Evolutionary conservation across 2,113 vertebrate genomes (phyloP), one percentile per base, ranked within the genome.

Genomic region (Hemiprocne comata): DNA sequence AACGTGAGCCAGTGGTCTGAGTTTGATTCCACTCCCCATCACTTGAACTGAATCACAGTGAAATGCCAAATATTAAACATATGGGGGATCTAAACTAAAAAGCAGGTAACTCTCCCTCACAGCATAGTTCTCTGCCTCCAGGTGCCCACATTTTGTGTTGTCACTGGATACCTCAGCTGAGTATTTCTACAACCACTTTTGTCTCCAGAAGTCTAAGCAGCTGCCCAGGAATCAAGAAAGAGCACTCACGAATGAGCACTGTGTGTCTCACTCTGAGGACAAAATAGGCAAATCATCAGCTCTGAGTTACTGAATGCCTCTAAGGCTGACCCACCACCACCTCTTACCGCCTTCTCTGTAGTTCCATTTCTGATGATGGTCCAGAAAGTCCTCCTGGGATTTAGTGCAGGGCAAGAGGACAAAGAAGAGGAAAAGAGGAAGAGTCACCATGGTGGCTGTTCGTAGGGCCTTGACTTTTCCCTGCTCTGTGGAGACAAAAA

Each of bases 341-440:
- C 8, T 91, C 97, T 93, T 97, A 98, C 98, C 96, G 15, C 97
- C 98, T 74, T 98, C 98, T 95, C 97, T 97, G 91, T 98, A 98
- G 94, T 98, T 95, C 97, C 98, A 98, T 65, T 94, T 93, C 76
- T 95, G 93, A 79, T 88, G 42, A n/a, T 91, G 84, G 72, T 96
- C 86, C 65, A 86, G 73, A 46, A 96, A 75, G 11, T 97, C 94
- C 29, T 93, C 91, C 72, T 93, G 92, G 29, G 89, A 85, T 87
- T 85, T 82, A 81, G 87, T 85, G 60, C 80, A 90, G 73, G 89
- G 90, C 54, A 95, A 75, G 72, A 96, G 69, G 53, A 92, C 4
- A 58, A 95, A 94, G 76, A 96, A 74, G 64, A 97, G 42, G 83
- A 96, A 79, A 89, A 97, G 71, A 72, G 54, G 79, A 85, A 93